phyloP scores from a whole-genome alignment of 92 coral and sea anemone species.

The Epizoanthus fatuus region DNA sequence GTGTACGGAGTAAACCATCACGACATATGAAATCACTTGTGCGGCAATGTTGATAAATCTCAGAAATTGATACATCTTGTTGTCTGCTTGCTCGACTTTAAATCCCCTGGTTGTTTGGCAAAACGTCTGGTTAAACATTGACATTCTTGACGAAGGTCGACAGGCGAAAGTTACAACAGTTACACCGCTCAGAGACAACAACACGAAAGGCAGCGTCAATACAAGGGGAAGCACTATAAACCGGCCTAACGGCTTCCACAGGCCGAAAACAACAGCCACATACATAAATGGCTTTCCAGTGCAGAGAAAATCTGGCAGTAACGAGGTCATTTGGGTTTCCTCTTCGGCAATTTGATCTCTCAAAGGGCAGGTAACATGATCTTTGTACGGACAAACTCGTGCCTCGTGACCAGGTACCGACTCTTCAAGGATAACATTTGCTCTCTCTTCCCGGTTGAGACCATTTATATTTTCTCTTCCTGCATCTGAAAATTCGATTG shows the following conservation, averaged over 20 bases:
- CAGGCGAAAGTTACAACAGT: slow-evolving; percentile 37
- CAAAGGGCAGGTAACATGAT: slow-evolving; percentile 19
- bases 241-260: slow-evolving; percentile 37
- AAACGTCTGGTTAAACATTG: slow-evolving; percentile 31
- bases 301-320: slow-evolving; percentile 13
- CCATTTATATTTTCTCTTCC: neutral
- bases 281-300: slow-evolving; percentile 21
- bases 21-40: slow-evolving; percentile 40
- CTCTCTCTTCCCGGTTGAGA: neutral
- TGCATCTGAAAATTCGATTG: neutral
- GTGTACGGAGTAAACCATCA: slow-evolving; percentile 29
- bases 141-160: neutral
- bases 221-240: slow-evolving; percentile 1
- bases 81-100: neutral
- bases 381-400: neutral
- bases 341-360: slow-evolving; percentile 20
- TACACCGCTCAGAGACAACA: slow-evolving; percentile 22
- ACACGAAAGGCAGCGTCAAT: slow-evolving; percentile 18
- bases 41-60: slow-evolving; percentile 24
- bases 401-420: neutral
- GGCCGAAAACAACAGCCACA: slow-evolving; percentile 34
- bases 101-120: slow-evolving; percentile 45
- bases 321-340: slow-evolving; percentile 14
- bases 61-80: slow-evolving; percentile 18
- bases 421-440: neutral